phyloP scores from a whole-genome alignment of 2,888 invertebrate genomes.

The Coremacera marginata region DNA sequence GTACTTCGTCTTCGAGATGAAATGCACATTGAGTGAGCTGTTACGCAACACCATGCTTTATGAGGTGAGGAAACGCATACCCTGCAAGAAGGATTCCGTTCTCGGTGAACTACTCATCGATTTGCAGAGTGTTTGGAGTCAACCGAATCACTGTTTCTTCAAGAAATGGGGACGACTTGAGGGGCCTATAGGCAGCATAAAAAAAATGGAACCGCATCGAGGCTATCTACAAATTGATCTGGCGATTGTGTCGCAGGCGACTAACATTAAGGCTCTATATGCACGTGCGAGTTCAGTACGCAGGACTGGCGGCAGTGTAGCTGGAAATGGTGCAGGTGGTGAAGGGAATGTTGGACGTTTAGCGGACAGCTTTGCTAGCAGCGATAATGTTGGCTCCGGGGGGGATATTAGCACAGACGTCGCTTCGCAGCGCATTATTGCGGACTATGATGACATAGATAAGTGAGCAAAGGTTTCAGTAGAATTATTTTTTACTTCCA shows the following conservation, averaged over 20 bases:
- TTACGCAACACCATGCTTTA: slow-evolving; percentile 74
- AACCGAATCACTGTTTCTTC: slow-evolving; percentile 83
- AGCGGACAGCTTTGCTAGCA: background rate
- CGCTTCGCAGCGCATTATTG: slow-evolving; percentile 49
- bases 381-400: background rate
- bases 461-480: slow-evolving; percentile 56
- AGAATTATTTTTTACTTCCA: background rate
- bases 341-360: background rate
- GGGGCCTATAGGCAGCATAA: slow-evolving; percentile 72
- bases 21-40: slow-evolving; percentile 72
- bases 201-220: slow-evolving; percentile 62
- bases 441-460: slow-evolving; percentile 79
- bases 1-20: slow-evolving; percentile 79
- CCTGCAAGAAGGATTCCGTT: slow-evolving; percentile 70
- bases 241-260: slow-evolving; percentile 74
- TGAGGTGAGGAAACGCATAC: slow-evolving; percentile 72
- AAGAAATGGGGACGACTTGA: slow-evolving; percentile 89
- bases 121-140: slow-evolving; percentile 79
- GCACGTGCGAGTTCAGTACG: background rate
- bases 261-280: slow-evolving; percentile 39
- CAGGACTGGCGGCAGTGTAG: background rate
- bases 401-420: slow-evolving; percentile 41
- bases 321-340: background rate
- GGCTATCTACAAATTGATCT: slow-evolving; percentile 88
- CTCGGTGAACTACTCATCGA: slow-evolving; percentile 77